Percentiles rank a stretch among this genome's conserved stretches.
Evolutionary conservation across 2,888 invertebrate genomes (phyloP).

Genomic region (Drosophila rubida): DNA sequence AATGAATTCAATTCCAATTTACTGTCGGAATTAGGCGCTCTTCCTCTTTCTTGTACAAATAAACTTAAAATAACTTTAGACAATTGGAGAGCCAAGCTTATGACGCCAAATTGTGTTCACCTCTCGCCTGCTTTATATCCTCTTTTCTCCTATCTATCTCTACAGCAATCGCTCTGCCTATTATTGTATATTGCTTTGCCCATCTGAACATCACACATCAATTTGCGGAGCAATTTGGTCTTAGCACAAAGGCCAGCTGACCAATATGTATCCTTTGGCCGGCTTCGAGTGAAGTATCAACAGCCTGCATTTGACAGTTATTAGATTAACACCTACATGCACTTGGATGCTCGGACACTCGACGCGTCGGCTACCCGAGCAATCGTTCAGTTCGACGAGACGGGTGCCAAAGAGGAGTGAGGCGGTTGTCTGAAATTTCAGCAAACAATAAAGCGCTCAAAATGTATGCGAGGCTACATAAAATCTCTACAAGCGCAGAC

Average conservation of each 20-base stretch:
- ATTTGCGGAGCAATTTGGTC: slow-evolving; percentile 51
- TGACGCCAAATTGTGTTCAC: too few species aligned
- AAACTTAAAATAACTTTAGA: too few species aligned
- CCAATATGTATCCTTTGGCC: slow-evolving; percentile 29
- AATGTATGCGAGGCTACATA: slow-evolving; percentile 70
- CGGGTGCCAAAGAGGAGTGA: slow-evolving; percentile 14
- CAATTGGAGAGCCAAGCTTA: too few species aligned
- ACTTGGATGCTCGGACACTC: slow-evolving; percentile 18
- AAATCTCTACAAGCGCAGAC: slow-evolving; percentile 76
- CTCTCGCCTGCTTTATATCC: too few species aligned
- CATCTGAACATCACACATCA: slow-evolving; percentile 34
- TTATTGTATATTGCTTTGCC: neutral
- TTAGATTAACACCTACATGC: slow-evolving; percentile 75
- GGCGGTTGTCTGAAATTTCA: slow-evolving; percentile 65
- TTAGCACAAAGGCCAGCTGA: slow-evolving; percentile 38
- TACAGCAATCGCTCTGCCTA: too few species aligned
- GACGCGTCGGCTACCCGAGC: slow-evolving; percentile 56
- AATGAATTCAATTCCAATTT: too few species aligned
- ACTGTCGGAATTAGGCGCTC: too few species aligned
- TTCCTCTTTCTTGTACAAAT: too few species aligned
- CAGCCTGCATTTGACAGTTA: slow-evolving; percentile 77
- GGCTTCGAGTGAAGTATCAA: slow-evolving; percentile 44
- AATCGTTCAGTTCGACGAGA: slow-evolving; percentile 30
- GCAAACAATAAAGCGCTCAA: slow-evolving; percentile 78
- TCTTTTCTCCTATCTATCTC: too few species aligned